Percentiles rank a stretch among this genome's conserved stretches.
Evolutionary conservation across 2,888 invertebrate genomes (phyloP).

Genomic region (Tenthredo livida): DNA sequence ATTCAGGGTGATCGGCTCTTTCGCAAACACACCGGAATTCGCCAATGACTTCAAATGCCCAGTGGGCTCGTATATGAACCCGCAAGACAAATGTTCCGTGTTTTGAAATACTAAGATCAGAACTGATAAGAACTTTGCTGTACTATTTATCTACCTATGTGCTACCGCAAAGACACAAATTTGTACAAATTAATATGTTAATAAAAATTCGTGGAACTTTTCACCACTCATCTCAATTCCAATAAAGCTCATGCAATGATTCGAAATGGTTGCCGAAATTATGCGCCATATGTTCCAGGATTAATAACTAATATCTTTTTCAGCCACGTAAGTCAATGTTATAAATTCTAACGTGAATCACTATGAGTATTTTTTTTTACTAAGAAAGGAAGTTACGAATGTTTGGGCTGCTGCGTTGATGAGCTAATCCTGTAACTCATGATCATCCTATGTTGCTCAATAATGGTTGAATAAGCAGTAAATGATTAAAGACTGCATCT

Average conservation of each 20-base stretch:
- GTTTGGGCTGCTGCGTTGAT: no score
- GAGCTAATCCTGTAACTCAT: no score
- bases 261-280: no score
- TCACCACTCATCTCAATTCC: not conserved
- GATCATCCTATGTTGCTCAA: no score
- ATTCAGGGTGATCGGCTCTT: slow-evolving; percentile 83
- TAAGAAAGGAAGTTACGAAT: no score
- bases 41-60: slow-evolving; percentile 83
- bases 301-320: no score
- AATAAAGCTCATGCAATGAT: not conserved
- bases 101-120: slow-evolving; percentile 78
- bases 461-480: no score
- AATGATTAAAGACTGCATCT: no score
- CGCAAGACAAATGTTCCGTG: slow-evolving; percentile 81
- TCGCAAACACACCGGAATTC: slow-evolving; percentile 83
- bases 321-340: no score
- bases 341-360: no score
- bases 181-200: not conserved
- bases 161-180: not conserved
- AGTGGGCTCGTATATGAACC: slow-evolving; percentile 82
- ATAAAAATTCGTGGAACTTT: not conserved
- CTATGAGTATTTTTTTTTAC: no score
- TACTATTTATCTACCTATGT: not conserved
- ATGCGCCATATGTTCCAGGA: no score
- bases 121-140: not conserved